Base-by-base conservation (phyloP, 2,113 vertebrate species). In the Corythoichthys intestinalis region DNA sequence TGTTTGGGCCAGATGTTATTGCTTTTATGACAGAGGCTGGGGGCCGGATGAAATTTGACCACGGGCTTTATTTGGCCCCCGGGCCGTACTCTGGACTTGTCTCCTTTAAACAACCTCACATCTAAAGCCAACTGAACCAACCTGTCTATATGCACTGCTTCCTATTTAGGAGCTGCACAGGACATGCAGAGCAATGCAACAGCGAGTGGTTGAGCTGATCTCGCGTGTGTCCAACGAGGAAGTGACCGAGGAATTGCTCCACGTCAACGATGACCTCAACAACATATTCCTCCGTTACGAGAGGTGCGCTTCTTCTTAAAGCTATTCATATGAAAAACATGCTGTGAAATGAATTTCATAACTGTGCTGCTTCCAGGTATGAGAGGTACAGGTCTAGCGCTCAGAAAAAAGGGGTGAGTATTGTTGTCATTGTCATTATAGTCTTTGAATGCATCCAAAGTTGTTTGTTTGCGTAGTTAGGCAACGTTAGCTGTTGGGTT, bases 101-200 rank as follows among this genome's bases (percentile, higher is more conserved):
- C 20, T 28, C 20, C 20, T 28, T 44, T 44, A 5, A 8, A 44
- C 41, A 44, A 1, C 41, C 41, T 44, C 41, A 44, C 41, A 5
- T 44, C 41, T 4, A 44, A 44, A 8, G 41, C 41, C 41, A 7
- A 44, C 6, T 44, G 4, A 44, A 54, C 53, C 53, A 10, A 34
- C n/a, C 2, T 2, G 49, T 17, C 8, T 54, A 6, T n/a, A 15
- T 17, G 4, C 49, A 52, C 79, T 72, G 67, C 47, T 65, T 58
- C 2, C 13, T 17, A 10, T 72, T 9, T 67, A 97, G 97, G 97
- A 98, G 76, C 91, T 99, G 89, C 96, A 98, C 92, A 86, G 95
- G 86, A 99, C 97, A n/a, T 99, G 97, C 84, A 91, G 97, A 77
- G 94, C 95, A 39, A 99, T 99, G 97, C 97, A 99, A 92, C 96